phyloP scores from a whole-genome alignment of 1,140 invertebrate species.

The Drosophila lowei region DNA sequence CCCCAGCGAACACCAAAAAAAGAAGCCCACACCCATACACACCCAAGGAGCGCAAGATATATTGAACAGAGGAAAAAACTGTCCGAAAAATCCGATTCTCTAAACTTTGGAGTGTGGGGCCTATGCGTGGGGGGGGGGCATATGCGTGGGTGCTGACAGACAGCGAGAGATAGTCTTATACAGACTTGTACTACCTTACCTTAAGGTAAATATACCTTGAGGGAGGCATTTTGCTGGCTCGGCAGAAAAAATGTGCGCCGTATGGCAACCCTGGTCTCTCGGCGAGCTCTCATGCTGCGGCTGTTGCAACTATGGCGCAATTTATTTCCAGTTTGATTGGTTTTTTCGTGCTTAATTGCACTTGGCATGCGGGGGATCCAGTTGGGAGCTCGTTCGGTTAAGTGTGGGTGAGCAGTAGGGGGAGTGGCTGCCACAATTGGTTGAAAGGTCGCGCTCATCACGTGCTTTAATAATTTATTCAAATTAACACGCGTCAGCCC shows the following conservation, averaged over 20 bases:
- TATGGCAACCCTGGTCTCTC: conserved; percentile 45
- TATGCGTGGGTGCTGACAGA: not conserved
- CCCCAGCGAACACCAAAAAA: conserved; percentile 33
- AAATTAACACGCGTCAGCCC: conserved; percentile 75
- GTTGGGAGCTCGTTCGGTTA: conserved; percentile 7
- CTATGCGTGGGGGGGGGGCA: not conserved
- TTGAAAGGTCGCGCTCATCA: conserved; percentile 77
- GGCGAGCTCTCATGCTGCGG: conserved; percentile 1
- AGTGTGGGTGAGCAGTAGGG: not conserved
- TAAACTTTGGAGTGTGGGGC: no score
- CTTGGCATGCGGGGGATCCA: conserved; percentile 32
- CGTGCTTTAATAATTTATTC: conserved; percentile 79
- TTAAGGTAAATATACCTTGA: not conserved
- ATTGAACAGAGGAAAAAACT: no score
- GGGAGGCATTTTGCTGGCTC: conserved; percentile 30
- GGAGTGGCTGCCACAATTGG: conserved; percentile 22
- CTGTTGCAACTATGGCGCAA: conserved; percentile 59
- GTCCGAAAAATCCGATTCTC: no score
- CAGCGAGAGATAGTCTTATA: conserved; percentile 3
- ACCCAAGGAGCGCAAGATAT: not conserved
- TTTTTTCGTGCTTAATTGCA: conserved; percentile 73
- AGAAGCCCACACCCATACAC: conserved; percentile 1
- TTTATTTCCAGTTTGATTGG: conserved; percentile 75
- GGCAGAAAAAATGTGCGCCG: conserved; percentile 46
- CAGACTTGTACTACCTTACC: conserved; percentile 5